Conservation (phyloP, 2,888 invertebrate species). For the Agelastica alni region DNA sequence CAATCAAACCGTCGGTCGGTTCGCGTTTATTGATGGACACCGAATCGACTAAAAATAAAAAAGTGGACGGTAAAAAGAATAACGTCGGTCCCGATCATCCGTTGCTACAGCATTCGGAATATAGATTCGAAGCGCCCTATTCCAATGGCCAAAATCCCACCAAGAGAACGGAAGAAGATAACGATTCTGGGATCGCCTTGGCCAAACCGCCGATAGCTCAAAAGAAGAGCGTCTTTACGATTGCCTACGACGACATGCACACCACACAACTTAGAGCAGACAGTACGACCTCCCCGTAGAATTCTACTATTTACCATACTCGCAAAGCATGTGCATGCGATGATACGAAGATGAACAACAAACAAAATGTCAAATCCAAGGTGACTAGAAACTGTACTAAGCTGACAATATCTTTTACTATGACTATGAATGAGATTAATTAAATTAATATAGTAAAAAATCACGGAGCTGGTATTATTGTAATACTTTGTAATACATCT, state of each 20-base stretch:
- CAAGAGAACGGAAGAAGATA: conserved; percentile 61
- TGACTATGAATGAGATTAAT: too few relatives aligned
- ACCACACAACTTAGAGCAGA: conserved; percentile 81
- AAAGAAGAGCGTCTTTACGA: conserved; percentile 91
- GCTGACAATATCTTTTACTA: too few relatives aligned
- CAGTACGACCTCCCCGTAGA: conserved; percentile 73
- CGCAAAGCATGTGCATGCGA: too few relatives aligned
- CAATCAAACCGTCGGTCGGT: conserved; percentile 33
- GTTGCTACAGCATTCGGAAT: conserved; percentile 76
- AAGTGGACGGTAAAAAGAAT: conserved; percentile 38
- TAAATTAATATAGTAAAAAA: too few relatives aligned
- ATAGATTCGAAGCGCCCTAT: conserved; percentile 67
- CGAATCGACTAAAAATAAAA: conserved; percentile 44
- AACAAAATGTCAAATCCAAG: too few relatives aligned
- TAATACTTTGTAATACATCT: too few relatives aligned
- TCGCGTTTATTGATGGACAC: conserved; percentile 44
- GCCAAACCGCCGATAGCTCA: conserved; percentile 75
- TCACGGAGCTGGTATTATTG: too few relatives aligned
- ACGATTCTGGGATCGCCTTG: conserved; percentile 79
- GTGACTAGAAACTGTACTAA: too few relatives aligned
- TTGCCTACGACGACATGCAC: conserved; percentile 89
- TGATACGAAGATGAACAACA: too few relatives aligned
- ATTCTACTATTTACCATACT: too few relatives aligned
- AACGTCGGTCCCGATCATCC: conserved; percentile 62
- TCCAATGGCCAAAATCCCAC: conserved; percentile 55